Conservation (phyloP, 1,140 invertebrate species). For the Pseudomyrmex sp. region DNA sequence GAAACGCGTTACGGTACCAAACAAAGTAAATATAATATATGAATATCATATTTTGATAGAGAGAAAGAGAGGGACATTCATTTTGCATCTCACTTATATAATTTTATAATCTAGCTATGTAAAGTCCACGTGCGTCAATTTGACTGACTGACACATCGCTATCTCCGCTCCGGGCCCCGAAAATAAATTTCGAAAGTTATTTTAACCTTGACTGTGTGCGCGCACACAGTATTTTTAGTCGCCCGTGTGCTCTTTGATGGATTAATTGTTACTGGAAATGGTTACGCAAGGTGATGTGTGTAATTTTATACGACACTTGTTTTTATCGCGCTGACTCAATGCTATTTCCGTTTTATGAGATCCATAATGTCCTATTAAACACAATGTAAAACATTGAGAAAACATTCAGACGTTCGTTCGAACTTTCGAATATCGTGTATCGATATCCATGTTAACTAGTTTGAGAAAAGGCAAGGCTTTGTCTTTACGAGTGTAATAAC, state of each 20-base stretch:
- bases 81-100: neutral
- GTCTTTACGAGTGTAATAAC: neutral
- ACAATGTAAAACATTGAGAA: neutral
- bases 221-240: slow-evolving; percentile 42
- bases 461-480: neutral
- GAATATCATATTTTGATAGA: neutral
- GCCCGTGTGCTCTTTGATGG: neutral
- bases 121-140: slow-evolving; percentile 3
- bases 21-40: no score
- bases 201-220: slow-evolving; percentile 49
- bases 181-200: slow-evolving; percentile 48
- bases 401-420: slow-evolving; percentile 9
- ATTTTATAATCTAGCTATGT: slow-evolving; percentile 7
- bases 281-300: slow-evolving; percentile 37
- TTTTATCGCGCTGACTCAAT: slow-evolving; percentile 45
- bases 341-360: slow-evolving; percentile 47
- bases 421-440: neutral
- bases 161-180: neutral
- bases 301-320: slow-evolving; percentile 38
- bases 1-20: no score
- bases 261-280: slow-evolving; percentile 47
- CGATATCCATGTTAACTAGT: neutral
- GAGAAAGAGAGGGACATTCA: no score
- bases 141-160: slow-evolving; percentile 1
- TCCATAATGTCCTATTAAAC: slow-evolving; percentile 35